These are phyloP conservation scores for Crotalus viridis DNA, from an alignment of 2,113 vertebrate genomes.

Conservation along the genomic window DNA sequence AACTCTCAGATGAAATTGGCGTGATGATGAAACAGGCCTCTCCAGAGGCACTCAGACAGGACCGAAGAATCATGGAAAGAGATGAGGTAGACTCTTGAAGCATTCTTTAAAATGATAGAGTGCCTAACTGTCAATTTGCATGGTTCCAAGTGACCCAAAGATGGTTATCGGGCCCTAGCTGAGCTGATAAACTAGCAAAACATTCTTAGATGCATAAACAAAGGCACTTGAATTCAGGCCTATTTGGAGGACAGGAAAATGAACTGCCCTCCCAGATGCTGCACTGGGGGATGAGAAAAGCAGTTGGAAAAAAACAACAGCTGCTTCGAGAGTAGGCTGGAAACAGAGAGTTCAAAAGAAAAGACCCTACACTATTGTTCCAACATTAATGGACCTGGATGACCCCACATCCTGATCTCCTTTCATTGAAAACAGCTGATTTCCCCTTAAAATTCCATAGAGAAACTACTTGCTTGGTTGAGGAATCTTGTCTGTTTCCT, in stretches of 20 bases:
- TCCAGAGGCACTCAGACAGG: background rate
- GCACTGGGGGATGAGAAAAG: background rate
- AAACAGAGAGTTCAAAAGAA: background rate
- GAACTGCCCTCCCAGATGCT: background rate
- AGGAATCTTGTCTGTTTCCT: background rate
- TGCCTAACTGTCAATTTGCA: background rate
- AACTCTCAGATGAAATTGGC: background rate
- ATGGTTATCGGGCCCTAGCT: too few species aligned
- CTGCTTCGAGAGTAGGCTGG: background rate
- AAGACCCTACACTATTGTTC: background rate
- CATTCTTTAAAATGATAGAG: background rate
- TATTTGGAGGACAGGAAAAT: background rate
- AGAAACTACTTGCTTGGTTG: background rate
- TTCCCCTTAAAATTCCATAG: background rate
- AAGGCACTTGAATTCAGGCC: background rate
- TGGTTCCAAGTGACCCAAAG: too few species aligned
- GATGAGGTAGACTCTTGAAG: background rate
- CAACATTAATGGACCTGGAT: background rate
- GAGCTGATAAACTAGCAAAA: background rate
- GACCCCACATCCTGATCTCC: background rate
- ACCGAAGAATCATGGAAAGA: background rate
- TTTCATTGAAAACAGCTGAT: background rate
- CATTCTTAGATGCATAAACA: too few species aligned
- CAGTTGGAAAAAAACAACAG: background rate
- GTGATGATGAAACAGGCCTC: background rate